Base-by-base conservation (phyloP, 2,888 invertebrate genomes). In the Drosophila meridiana region DNA sequence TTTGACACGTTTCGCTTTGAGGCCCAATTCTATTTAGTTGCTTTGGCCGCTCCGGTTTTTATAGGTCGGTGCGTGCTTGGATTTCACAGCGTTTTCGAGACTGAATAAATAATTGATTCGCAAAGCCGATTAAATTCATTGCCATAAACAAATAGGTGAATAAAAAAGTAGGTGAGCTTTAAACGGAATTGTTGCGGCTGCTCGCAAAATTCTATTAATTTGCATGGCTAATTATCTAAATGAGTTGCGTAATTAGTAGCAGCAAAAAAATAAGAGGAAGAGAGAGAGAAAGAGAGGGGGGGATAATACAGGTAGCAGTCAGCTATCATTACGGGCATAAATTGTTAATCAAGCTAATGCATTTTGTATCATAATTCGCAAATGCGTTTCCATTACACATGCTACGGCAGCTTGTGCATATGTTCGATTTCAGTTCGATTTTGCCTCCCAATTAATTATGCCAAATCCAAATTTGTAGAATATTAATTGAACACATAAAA, bases 141-240 rank as follows among this genome's bases (percentile, higher is more conserved):
- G 40, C n/a, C 50, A 67, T 55, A 69, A 76, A 73, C 65, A 68
- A 47, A 59, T 30, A 52, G 56, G 78, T 53, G 48, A 2, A 50
- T 1, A 0, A 63, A 70, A 26, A 28, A n/a, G 5, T 9, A 30
- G 11, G 11, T 38, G 67, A 34, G 60, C 69, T 67, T 67, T 43
- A 65, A 69, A 56, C 50, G 28, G 36, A 32, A 20, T 52, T 40
- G 20, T 14, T 75, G 53, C 30, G 58, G 50, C 26, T 62, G 42
- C 28, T 8, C 34, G 36, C 30, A 30, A 70, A 48, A 66, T 38
- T 34, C 42, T 68, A 77, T 85, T 78, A 80, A 85, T 85, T 85
- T 76, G 76, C 85, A 87, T 87, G 36, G 56, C 56, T 68, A 85
- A 85, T 85, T 80, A 82, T 71, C 73, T 66, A 79, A 85, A 87